These are phyloP conservation scores for Canis aureus DNA, from an alignment of 2,113 vertebrate genomes.

Conservation along the genomic window DNA sequence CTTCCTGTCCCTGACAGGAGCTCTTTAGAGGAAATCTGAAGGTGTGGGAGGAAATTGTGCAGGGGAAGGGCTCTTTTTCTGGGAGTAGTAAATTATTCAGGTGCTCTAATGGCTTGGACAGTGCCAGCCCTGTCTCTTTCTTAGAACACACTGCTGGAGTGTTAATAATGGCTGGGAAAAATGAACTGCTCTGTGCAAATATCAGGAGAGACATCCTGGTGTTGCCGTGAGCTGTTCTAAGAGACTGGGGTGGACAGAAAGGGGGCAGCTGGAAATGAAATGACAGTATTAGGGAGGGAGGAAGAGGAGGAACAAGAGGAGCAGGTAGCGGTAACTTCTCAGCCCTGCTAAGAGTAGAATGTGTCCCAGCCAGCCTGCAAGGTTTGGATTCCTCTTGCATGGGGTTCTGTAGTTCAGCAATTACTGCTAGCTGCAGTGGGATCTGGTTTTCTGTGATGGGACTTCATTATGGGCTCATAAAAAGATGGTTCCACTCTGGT, in stretches of 20 bases:
- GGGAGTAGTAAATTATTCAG: constrained; percentile 59
- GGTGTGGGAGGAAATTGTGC: background rate
- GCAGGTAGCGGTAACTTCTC: too few species aligned
- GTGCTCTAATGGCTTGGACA: background rate
- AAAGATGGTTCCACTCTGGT: background rate
- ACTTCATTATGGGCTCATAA: background rate
- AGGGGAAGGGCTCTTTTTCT: background rate
- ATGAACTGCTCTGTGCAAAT: fast-evolving
- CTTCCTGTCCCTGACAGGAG: background rate
- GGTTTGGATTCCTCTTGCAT: background rate
- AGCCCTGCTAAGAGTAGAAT: background rate
- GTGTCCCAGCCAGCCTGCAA: background rate
- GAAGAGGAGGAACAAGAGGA: background rate
- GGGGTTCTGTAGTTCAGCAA: background rate
- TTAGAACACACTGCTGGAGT: fast-evolving
- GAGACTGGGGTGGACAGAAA: background rate
- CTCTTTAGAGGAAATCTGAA: background rate
- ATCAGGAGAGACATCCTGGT: background rate
- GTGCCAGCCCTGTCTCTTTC: background rate
- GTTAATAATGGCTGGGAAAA: background rate
- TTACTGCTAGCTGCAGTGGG: background rate
- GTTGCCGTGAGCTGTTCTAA: background rate
- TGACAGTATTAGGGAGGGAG: background rate
- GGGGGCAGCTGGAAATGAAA: background rate
- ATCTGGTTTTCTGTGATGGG: background rate